Conservation (phyloP, 2,113 vertebrate species). For the Tetrao urogallus region DNA sequence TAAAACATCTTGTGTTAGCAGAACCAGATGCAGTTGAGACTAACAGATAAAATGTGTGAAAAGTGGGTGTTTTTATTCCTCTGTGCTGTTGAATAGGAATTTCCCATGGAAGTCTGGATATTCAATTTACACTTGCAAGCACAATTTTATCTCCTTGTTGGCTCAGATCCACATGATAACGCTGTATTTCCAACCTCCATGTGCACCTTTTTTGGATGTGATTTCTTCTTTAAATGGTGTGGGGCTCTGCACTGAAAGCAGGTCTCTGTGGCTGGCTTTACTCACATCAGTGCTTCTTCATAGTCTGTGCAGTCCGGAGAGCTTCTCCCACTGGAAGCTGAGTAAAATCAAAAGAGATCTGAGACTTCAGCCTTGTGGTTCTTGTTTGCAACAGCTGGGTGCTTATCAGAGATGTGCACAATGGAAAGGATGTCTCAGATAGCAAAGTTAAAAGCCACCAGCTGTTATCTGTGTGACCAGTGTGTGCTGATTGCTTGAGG, state of each 20-base stretch:
- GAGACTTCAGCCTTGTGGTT: background rate
- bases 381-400: background rate
- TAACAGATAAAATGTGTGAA: background rate
- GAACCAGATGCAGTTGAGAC: background rate
- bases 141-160: background rate
- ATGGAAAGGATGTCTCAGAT: background rate
- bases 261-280: background rate
- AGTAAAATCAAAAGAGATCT: background rate
- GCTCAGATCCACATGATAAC: fast-evolving
- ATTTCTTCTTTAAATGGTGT: background rate
- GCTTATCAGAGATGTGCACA: background rate
- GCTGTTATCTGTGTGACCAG: background rate
- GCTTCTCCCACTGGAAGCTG: background rate
- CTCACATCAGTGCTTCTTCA: background rate
- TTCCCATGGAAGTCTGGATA: background rate
- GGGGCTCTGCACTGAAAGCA: background rate
- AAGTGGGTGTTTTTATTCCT: background rate
- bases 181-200: background rate
- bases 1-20: background rate
- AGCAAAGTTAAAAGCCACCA: background rate
- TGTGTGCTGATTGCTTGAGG: background rate
- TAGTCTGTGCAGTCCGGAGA: background rate
- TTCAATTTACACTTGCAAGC: background rate
- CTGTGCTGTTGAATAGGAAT: background rate
- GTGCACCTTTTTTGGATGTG: background rate